Conservation (phyloP, 2,888 invertebrate species). For the Pseudococcus viburni region DNA sequence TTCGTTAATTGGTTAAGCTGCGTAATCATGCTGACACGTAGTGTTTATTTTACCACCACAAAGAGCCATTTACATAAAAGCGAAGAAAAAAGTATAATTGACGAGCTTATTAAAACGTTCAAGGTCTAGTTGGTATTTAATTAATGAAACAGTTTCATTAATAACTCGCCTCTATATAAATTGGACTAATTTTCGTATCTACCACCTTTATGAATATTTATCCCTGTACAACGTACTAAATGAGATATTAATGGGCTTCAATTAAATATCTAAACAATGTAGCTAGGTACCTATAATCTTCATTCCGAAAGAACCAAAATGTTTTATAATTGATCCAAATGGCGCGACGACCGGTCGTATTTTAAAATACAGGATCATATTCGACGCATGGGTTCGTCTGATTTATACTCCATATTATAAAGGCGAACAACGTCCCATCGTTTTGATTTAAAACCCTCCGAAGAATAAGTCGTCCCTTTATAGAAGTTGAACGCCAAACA, state of each 20-base stretch:
- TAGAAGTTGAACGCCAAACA: not conserved
- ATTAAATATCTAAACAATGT: slow-evolving; percentile 34
- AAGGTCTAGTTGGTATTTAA: slow-evolving; percentile 55
- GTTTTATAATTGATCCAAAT: not conserved
- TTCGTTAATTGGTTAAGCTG: slow-evolving; percentile 19
- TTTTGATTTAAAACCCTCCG: slow-evolving; percentile 35
- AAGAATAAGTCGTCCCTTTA: not conserved
- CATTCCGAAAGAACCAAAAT: not conserved
- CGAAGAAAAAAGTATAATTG: slow-evolving; percentile 20
- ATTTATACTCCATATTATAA: not conserved
- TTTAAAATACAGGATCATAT: not conserved
- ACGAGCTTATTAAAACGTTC: slow-evolving; percentile 43
- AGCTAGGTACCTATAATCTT: not conserved
- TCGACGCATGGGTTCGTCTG: not conserved
- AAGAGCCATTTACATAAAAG: not conserved
- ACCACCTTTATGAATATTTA: slow-evolving; percentile 53
- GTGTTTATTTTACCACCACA: slow-evolving; percentile 37
- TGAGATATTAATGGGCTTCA: slow-evolving; percentile 28
- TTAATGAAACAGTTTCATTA: slow-evolving; percentile 53
- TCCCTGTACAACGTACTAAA: slow-evolving; percentile 14
- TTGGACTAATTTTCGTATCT: slow-evolving; percentile 42
- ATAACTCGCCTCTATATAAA: slow-evolving; percentile 1
- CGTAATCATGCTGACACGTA: slow-evolving; percentile 37
- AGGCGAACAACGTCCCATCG: not conserved
- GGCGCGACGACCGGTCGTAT: not conserved